Evolutionary conservation across 1,140 invertebrate species (phyloP), one percentile per base, ranked within the genome.

Genomic region (Scaptodrosophila lebanonensis): DNA sequence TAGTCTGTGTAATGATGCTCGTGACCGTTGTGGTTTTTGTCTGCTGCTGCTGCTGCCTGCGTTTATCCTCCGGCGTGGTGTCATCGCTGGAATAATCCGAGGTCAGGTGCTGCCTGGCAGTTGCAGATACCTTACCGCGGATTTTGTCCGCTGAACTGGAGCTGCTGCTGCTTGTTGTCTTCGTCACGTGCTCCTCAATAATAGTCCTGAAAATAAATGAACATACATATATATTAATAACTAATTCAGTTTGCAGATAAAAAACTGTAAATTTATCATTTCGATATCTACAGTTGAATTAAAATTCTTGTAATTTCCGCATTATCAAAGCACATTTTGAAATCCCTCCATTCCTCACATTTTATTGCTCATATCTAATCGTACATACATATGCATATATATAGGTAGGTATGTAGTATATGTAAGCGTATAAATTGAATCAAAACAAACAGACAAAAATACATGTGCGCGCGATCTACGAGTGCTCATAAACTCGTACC

Each of bases 171-270:
- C 30, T 9, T 13, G 52, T 17, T 2, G 73, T 69, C 32, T 70
- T 66, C 8, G 67, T 53, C 29, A 76, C 61, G 35, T 65, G 69
- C 45, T 85, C 83, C 58, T 85, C 83, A 13, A 85, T 33, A 54
- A 85, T 85, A 17, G 83, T 85, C 63, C 83, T 85, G 49, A 5
- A 82, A 69, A 38, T 12, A 48, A n/a, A n/a, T n/a, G n/a, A n/a
- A n/a, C n/a, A n/a, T n/a, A n/a, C n/a, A n/a, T n/a, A n/a, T n/a
- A n/a, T n/a, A n/a, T n/a, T n/a, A n/a, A n/a, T n/a, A n/a, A n/a
- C n/a, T n/a, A n/a, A n/a, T n/a, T n/a, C n/a, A n/a, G n/a, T n/a
- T n/a, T n/a, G n/a, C n/a, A 33, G 13, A 32, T 36, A 66, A 53
- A 44, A 33, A 36, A 38, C 5, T 18, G 35, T 11, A 64, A 35